Conservation (phyloP, 2,888 invertebrate genomes). For the Mythimna pallens region DNA sequence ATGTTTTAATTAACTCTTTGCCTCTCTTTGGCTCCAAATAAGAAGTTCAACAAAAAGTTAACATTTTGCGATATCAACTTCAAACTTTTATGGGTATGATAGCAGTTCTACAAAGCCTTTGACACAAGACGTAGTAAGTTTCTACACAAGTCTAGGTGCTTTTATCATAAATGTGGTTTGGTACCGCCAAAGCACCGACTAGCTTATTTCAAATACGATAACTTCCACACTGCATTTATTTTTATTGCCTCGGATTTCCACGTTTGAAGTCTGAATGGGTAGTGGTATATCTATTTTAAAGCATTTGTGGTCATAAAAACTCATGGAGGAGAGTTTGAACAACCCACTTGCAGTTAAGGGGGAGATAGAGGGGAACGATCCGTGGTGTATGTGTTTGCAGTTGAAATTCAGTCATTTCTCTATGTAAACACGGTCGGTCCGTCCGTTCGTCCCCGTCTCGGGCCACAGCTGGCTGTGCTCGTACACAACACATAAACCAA, state of each 20-base stretch:
- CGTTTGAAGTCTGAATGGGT: conserved; percentile 56
- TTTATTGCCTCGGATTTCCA: conserved; percentile 58
- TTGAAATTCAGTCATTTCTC: conserved; percentile 72
- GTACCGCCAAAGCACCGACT: conserved; percentile 23
- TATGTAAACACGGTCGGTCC: conserved; percentile 66
- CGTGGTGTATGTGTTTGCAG: conserved; percentile 65
- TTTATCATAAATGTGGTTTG: background rate
- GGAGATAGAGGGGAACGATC: conserved; percentile 7
- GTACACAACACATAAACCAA: conserved; percentile 53
- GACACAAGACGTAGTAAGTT: background rate
- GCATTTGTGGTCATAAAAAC: conserved; percentile 64
- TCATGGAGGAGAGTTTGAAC: conserved; percentile 57
- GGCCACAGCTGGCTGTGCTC: conserved; percentile 57
- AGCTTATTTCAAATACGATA: conserved; percentile 52
- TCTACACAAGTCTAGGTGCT: background rate
- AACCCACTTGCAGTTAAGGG: conserved; percentile 57
- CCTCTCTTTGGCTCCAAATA: background rate
- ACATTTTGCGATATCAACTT: background rate
- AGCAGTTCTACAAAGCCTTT: conserved; percentile 8
- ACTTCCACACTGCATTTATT: conserved; percentile 62
- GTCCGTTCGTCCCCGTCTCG: conserved; percentile 18
- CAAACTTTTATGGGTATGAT: background rate
- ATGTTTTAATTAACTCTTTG: background rate
- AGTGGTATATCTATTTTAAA: conserved; percentile 64
- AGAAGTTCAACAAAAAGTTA: background rate